phyloP scores from a whole-genome alignment of 2,797 vertebrate genomes.

The Fundulus diaphanus region DNA sequence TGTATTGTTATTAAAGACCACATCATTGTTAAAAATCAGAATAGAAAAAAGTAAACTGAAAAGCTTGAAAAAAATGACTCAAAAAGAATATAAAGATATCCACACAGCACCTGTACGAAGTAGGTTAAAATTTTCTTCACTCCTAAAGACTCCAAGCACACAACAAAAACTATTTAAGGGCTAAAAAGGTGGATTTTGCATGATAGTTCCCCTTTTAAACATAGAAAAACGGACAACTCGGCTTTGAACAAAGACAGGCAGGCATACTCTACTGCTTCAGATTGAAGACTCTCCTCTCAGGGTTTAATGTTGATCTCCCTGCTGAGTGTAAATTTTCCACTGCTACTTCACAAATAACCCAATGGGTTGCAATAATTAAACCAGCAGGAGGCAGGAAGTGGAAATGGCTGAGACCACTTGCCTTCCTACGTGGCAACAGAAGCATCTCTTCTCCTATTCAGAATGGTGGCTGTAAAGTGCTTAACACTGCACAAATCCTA shows the following conservation, averaged over 20 bases:
- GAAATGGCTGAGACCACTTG: slow-evolving; percentile 18
- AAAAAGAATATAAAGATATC: no score
- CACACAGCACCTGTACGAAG: no score
- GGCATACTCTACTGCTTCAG: background rate
- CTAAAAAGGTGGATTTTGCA: no score
- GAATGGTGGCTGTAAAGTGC: slow-evolving; percentile 15
- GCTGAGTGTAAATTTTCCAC: slow-evolving; percentile 49
- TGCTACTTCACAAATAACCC: slow-evolving; percentile 42
- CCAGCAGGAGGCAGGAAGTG: slow-evolving; percentile 49
- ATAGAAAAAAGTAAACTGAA: no score
- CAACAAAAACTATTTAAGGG: no score
- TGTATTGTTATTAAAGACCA: no score
- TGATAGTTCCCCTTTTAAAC: no score
- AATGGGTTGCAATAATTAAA: slow-evolving; percentile 60
- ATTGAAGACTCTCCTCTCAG: slow-evolving; percentile 18
- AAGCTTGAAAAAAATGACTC: no score
- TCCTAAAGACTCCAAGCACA: no score
- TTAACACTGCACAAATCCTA: background rate
- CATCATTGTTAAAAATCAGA: no score
- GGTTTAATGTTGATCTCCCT: slow-evolving; percentile 32
- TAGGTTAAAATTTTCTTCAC: no score
- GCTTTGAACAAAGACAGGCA: background rate
- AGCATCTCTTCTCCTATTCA: slow-evolving; percentile 8
- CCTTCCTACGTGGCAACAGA: slow-evolving; percentile 24
- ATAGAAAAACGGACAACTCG: background rate